Evolutionary conservation across 2,888 invertebrate species (phyloP).

Genomic region (Apamea sordens): DNA sequence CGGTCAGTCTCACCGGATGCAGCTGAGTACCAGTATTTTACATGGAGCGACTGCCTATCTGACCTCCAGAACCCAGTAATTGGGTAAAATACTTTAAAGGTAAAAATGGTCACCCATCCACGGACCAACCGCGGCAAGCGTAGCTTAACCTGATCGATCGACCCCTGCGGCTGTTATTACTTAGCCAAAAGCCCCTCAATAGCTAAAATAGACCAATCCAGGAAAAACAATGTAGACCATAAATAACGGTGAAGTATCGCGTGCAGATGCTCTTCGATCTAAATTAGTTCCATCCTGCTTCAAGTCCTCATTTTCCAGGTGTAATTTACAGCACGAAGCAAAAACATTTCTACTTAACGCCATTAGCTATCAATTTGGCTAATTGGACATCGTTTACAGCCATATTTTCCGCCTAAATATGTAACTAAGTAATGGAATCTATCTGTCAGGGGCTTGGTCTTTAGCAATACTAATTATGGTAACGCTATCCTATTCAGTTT

Average conservation of each 20-base stretch:
- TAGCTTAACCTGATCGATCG: neutral
- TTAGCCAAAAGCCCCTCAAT: neutral
- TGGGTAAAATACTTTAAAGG: too few relatives aligned
- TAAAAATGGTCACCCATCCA: neutral
- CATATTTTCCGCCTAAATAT: constrained; percentile 57
- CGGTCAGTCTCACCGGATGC: too few relatives aligned
- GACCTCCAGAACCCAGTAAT: neutral
- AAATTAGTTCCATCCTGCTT: constrained; percentile 72
- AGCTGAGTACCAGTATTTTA: too few relatives aligned
- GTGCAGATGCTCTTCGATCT: constrained; percentile 71
- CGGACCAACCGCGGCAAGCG: neutral
- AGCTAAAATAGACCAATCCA: constrained; percentile 35
- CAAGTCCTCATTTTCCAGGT: constrained; percentile 71
- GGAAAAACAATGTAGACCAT: constrained; percentile 57
- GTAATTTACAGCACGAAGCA: constrained; percentile 67
- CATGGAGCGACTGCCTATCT: too few relatives aligned
- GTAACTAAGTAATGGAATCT: constrained; percentile 58
- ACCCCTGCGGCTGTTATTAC: neutral
- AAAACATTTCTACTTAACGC: constrained; percentile 64
- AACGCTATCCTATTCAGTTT: constrained; percentile 34
- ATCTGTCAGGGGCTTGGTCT: constrained; percentile 58
- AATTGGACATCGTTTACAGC: constrained; percentile 68
- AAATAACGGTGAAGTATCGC: constrained; percentile 73
- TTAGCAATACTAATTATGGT: constrained; percentile 55
- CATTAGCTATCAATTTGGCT: constrained; percentile 76